Evolutionary conservation across 30 jellyfish, hydroid and myxozoan species (phyloP), one percentile per base, ranked within the genome.

Genomic region (Hydractinia symbiolongicarpus): DNA sequence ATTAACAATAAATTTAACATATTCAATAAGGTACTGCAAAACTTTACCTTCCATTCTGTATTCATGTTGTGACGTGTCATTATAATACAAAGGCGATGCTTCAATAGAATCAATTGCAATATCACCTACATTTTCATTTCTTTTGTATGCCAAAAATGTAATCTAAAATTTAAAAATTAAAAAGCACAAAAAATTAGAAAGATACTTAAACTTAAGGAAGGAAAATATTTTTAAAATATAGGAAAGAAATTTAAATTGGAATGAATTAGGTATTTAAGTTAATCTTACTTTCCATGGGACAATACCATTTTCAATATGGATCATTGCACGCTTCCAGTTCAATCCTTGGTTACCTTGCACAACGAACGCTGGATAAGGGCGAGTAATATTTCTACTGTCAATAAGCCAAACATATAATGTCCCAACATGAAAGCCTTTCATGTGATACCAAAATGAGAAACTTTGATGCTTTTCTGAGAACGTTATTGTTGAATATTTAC

Each of bases 331-430:
- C 9, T 64, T 44, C 74, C 74, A 64, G 19, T 64, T 64, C 19
- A n/a, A n/a, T 64, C 17, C 74, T 64, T 64, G 19, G 74, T 64
- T 64, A n/a, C 74, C 74, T n/a, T 64, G 74, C 7, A 51, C 74
- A 64, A n/a, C 19, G 16, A 64, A 64, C 40, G 74, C 74, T 64
- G 74, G 74, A 5, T 64, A 13, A 13, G 74, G 74, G 52, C 40
- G 19, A 7, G 19, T 51, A 6, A 64, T 51, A 64, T 7, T 64
- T 7, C 40, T 64, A 4, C 8, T 64, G 74, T 64, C 74, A 7
- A 64, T 64, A 44, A 64, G 40, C 74, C 74, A 64, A 7, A 64
- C 74, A 64, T 64, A 64, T 64, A 64, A 4, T 64, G 74, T 64
- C 40, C 74, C 74, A 64, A 64, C 17, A 64, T 64, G 52, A 6